Base-by-base conservation (phyloP, 2,888 invertebrate species). In the Chymomyza fuscimana region DNA sequence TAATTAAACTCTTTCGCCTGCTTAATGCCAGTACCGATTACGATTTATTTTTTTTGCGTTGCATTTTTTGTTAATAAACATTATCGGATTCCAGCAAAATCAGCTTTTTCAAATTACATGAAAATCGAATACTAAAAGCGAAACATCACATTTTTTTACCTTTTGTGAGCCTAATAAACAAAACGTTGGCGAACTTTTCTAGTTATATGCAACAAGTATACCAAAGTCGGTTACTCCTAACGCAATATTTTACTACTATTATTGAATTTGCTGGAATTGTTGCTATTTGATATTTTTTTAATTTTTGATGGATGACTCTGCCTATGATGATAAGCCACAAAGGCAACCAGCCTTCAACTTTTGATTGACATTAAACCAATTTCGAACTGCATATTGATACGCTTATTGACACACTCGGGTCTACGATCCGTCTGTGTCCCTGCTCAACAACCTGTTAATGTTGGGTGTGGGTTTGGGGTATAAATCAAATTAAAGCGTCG, bases 291-390 rank as follows among this genome's bases (percentile, higher is more conserved):
- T 46, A 46, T 46, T 76, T 71, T 63, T 73, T 32, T 29, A 46
- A 46, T 46, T 10, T 46, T 64, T 79, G 79, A 79, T 78, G 79
- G 78, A 78, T 79, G 79, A 71, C 72, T 75, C 65, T 70, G 69
- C 59, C 63, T 59, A 67, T 63, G 32, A 32, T 7, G 77, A 78
- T 78, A 74, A 77, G 78, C 78, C 40, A 12, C 40, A 46, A 46
- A 46, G 12, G 12, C 32, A 46, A 7, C 40, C 40, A 12, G 12
- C 40, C 0, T 4, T 46, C 40, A 46, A 12, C 40, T 78, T 70
- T 76, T 82, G 82, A 82, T 81, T 82, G 82, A 81, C 83, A 83
- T 80, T 80, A 82, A 82, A 69, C 80, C 82, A 83, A 82, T 82
- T 83, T 83, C 70, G 65, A 76, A 73, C 64, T 73, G 83, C 80